Evolutionary conservation across 2,888 invertebrate species (phyloP).

Genomic region (Tridacna gigas): DNA sequence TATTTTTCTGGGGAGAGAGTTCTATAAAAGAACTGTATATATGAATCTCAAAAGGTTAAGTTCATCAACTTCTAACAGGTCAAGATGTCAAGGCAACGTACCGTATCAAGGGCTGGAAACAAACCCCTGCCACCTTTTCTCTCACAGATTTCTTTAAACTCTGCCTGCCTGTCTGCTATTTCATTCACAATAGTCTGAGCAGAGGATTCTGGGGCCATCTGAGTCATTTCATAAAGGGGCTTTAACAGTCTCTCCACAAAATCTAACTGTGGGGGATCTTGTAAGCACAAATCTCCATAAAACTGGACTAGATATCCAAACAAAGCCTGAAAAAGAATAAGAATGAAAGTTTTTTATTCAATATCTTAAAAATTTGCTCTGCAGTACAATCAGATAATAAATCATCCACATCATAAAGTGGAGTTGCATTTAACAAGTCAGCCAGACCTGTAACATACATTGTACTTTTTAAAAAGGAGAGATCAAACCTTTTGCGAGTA

Average conservation of each 20-base stretch:
- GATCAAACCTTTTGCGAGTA: no score
- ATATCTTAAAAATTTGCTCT: no score
- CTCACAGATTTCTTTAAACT: slow-evolving; percentile 70
- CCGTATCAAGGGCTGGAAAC: slow-evolving; percentile 82
- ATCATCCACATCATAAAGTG: no score
- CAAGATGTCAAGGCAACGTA: slow-evolving; percentile 55
- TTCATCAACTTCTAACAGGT: no score
- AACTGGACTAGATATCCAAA: slow-evolving; percentile 92
- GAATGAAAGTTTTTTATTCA: background rate
- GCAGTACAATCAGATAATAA: no score
- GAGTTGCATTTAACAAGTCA: no score
- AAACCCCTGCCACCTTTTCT: slow-evolving; percentile 84
- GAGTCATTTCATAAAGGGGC: slow-evolving; percentile 89
- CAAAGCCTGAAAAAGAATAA: slow-evolving; percentile 85
- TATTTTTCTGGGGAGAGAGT: no score
- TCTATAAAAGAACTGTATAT: no score
- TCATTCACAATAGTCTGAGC: slow-evolving; percentile 86
- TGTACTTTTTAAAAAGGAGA: no score
- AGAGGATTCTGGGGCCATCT: slow-evolving; percentile 89
- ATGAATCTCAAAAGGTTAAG: no score
- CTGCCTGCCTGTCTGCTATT: slow-evolving; percentile 70
- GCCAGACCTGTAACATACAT: no score
- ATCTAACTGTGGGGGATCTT: slow-evolving; percentile 72
- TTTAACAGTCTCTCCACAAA: slow-evolving; percentile 85
- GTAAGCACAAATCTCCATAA: slow-evolving; percentile 89